Conservation (phyloP, 2,797 vertebrate species). For the Chrysocyon brachyurus region DNA sequence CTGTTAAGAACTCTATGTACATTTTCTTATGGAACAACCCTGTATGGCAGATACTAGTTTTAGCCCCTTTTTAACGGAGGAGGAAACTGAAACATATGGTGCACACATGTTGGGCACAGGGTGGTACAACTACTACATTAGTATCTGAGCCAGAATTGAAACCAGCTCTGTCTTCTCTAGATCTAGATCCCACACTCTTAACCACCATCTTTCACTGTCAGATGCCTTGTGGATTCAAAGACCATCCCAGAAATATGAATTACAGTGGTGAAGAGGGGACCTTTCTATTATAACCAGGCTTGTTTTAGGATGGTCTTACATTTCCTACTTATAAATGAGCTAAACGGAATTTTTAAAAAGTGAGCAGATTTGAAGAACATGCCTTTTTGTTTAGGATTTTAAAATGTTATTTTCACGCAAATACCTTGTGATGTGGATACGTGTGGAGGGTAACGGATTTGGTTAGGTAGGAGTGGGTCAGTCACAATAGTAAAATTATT, state of each 20-base stretch:
- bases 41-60: not conserved
- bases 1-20: not conserved
- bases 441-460: constrained; percentile 10
- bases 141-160: not conserved
- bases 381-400: not conserved
- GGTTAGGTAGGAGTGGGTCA: not conserved
- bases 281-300: not conserved
- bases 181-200: not conserved
- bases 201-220: not conserved
- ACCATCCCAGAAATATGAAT: not conserved
- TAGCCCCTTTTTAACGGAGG: not conserved
- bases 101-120: not conserved
- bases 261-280: not conserved
- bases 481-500: not conserved
- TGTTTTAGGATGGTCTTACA: constrained; percentile 18
- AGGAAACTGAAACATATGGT: not conserved
- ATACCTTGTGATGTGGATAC: not conserved
- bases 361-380: not conserved
- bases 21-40: not conserved
- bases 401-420: not conserved
- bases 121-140: not conserved
- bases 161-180: not conserved
- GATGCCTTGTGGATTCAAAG: constrained; percentile 41
- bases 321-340: not conserved
- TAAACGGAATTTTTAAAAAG: constrained; percentile 32